Percentiles rank a stretch among this genome's conserved stretches.
These are phyloP conservation scores for Athrips mouffetella DNA, from an alignment of 2,888 invertebrate species.

Conservation along the genomic window DNA sequence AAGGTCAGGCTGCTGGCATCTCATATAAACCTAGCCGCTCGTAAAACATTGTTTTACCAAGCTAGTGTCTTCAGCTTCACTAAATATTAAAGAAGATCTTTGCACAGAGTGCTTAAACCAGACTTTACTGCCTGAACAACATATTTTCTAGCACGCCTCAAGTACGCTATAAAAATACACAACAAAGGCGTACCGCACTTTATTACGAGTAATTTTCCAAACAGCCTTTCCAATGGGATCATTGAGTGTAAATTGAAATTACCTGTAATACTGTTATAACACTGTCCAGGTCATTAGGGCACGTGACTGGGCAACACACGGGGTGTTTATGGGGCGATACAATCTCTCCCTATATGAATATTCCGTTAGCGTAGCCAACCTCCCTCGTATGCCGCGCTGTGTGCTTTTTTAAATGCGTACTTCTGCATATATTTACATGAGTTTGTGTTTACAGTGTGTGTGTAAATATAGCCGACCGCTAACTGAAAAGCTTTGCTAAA, in stretches of 20 bases:
- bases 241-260: slow-evolving; percentile 3
- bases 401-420: slow-evolving; percentile 1
- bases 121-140: not conserved
- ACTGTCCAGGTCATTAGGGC: slow-evolving; percentile 6
- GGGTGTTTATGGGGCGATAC: slow-evolving; percentile 24
- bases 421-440: slow-evolving; percentile 7
- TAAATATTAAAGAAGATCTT: not conserved
- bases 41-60: too few species aligned
- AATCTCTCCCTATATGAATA: slow-evolving; percentile 22
- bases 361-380: slow-evolving; percentile 3
- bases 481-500: not conserved
- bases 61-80: too few species aligned
- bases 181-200: too few species aligned
- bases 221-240: not conserved
- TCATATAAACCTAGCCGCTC: too few species aligned
- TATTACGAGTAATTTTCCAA: slow-evolving; percentile 6
- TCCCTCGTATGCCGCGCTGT: not conserved
- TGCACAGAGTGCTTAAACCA: not conserved
- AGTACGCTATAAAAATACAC: not conserved
- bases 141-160: not conserved
- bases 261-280: not conserved
- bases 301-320: not conserved
- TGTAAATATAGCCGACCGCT: not conserved
- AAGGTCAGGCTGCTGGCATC: too few species aligned
- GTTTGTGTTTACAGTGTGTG: not conserved